These are phyloP conservation scores for Gadus macrocephalus DNA, from an alignment of 2,113 vertebrate genomes.

Conservation along the genomic window DNA sequence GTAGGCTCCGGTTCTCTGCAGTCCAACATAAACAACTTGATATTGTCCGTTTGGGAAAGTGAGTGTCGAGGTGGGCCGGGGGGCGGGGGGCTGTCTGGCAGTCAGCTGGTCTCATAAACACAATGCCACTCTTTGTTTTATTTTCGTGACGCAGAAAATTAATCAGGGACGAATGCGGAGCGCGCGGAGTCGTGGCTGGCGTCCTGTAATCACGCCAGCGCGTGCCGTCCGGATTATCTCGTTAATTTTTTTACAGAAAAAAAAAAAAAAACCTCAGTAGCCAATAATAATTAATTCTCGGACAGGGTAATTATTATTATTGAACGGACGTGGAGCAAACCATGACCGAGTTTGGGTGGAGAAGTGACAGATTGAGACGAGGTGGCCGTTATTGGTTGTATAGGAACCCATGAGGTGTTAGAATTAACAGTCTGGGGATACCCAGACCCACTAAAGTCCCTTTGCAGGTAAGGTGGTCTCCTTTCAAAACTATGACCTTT, in stretches of 20 bases:
- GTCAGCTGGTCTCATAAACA: slow-evolving; percentile 64
- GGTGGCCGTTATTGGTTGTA: slow-evolving; percentile 76
- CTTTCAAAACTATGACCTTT: slow-evolving; percentile 12
- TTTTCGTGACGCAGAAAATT: slow-evolving; percentile 88
- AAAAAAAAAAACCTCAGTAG: slow-evolving; percentile 75
- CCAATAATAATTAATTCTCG: slow-evolving; percentile 92
- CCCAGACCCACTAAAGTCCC: slow-evolving; percentile 26
- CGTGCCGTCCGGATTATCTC: slow-evolving; percentile 97
- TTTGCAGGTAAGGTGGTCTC: slow-evolving; percentile 53
- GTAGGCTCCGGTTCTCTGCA: not conserved
- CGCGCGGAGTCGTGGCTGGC: slow-evolving; percentile 73
- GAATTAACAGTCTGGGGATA: slow-evolving; percentile 12
- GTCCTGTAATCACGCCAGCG: slow-evolving; percentile 94
- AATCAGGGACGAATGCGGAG: slow-evolving; percentile 78
- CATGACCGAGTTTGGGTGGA: slow-evolving; percentile 67
- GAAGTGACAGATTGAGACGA: slow-evolving; percentile 83
- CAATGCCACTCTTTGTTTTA: slow-evolving; percentile 73
- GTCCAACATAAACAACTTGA: not conserved
- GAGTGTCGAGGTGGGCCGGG: slow-evolving; percentile 25
- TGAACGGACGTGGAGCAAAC: slow-evolving; percentile 83
- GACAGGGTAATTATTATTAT: slow-evolving; percentile 88
- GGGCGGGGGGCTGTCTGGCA: slow-evolving; percentile 43
- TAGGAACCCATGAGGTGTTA: slow-evolving; percentile 40
- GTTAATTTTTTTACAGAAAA: slow-evolving; percentile 85
- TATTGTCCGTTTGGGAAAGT: slow-evolving; percentile 48